These are phyloP conservation scores for Ptyas mucosa DNA, from an alignment of 2,113 vertebrate species.

Conservation along the genomic window DNA sequence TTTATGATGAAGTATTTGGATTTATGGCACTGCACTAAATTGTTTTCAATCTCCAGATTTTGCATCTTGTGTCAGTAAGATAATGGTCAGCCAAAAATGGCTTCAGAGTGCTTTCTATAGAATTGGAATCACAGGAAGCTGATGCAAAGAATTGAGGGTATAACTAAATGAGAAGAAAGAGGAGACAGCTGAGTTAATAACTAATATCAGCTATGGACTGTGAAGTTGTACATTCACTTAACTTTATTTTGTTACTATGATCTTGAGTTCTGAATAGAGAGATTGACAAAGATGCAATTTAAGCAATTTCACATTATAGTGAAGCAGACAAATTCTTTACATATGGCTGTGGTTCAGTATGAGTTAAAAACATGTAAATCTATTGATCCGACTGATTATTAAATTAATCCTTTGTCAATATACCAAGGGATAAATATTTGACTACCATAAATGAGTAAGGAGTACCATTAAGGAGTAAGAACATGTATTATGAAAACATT, in stretches of 20 bases:
- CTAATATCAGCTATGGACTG: not conserved
- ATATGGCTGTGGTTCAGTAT: not conserved
- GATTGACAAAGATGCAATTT: not conserved
- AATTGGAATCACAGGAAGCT: not conserved
- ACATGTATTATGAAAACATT: not conserved
- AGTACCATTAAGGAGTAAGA: not conserved
- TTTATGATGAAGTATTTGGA: not conserved
- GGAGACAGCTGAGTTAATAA: not conserved
- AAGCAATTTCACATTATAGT: not conserved
- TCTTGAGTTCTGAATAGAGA: not conserved
- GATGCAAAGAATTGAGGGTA: not conserved
- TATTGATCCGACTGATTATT: not conserved
- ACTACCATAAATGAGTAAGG: not conserved
- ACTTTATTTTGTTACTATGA: not conserved
- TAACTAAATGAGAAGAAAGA: not conserved
- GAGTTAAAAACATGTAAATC: not conserved
- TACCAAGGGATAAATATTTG: slow-evolving; percentile 2
- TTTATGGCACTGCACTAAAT: not conserved
- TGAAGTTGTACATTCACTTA: not conserved
- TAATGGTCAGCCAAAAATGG: not conserved
- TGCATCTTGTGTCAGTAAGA: not conserved
- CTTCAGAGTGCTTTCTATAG: not conserved
- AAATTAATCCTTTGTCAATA: not conserved
- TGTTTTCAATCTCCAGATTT: not conserved
- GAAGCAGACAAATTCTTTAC: not conserved